Base-by-base conservation (phyloP, 2,888 invertebrate genomes). In the Acrocyrtus sp. region DNA sequence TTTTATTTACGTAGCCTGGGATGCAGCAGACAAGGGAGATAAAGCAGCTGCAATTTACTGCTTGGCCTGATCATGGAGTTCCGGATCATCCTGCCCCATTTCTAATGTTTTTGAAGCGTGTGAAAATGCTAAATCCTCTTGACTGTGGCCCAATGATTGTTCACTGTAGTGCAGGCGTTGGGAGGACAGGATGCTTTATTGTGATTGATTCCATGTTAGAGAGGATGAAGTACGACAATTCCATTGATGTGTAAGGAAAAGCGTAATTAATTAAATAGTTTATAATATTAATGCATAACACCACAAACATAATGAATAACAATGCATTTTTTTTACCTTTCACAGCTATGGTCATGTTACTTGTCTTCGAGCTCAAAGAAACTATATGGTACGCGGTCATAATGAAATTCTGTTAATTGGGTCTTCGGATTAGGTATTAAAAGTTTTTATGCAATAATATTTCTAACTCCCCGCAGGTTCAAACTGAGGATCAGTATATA, bases 121-220 rank as follows among this genome's bases (percentile, higher is more conserved):
- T 99, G 17, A 92, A 94, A 79, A 91, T 92, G 72, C 86, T 96
- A 81, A 97, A 96, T 83, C 94, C 96, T 0, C 88, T 91, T 3
- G 97, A 98, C 78, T 92, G 95, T 48, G 98, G 98, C 0, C 98
- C 98, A 0, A 77, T 77, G 73, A 75, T 76, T 76, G 73, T 76
- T 75, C 73, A 75, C 82, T 88, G 79, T 82, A 88, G 88, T 84
- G 90, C 90, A 76, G 95, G 95, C 58, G 96, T 97, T 22, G 96
- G 96, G 0, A 89, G 96, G 60, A 96, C 96, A 6, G 96, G 98
- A 47, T 98, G 98, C 85, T 98, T 98, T 85, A 96, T 99, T 82
- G 98, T 98, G 1, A 98, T 99, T 82, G 99, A 99, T 84, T 96
- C 98, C 1, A 98, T 98, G 98, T 87, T 99, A 79, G 98, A 99